Evolutionary conservation across 2,888 invertebrate species (phyloP), one percentile per base, ranked within the genome.

Genomic region (Muscina levida): DNA sequence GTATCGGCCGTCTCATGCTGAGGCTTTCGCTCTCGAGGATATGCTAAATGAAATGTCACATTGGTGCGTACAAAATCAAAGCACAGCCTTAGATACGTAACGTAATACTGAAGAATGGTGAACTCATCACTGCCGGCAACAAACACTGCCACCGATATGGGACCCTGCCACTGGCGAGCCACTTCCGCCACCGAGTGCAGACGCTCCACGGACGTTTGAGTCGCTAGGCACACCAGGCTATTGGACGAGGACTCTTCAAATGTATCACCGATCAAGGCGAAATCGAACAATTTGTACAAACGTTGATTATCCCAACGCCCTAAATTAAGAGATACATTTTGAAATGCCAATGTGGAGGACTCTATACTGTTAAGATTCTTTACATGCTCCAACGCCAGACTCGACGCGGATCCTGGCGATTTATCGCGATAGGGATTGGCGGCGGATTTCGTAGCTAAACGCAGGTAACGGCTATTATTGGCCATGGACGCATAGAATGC

Each of bases 191-290:
- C 88, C 48, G 96, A 96, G 83, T 93, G 93, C 8, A 97, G 90
- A 80, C 96, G 93, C 86, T 97, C 97, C 66, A 97, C 92, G 0
- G 97, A 97, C 84, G 95, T 95, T 89, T 97, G 97, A 0, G 97
- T 97, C 0, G 97, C 97, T 76, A 97, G 90, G 85, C 95, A 95
- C 13, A 95, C 94, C 17, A 91, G 91, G 75, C 92, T 86, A 1
- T 17, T 82, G 4, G 76, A 68, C 0, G 88, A 87, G 5, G 86
- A 80, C 65, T 87, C 84, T 39, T 83, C 77, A 81, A 93, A 96
- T 79, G 92, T 91, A 2, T 93, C 93, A 0, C 96, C 96, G 0
- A 94, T 92, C 0, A 94, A 88, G 0, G 94, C 93, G 85, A 94
- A 94, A 88, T 96, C 96, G 88, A 94, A 95, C 84, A 94, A 92